Base-by-base conservation (phyloP, 2,888 invertebrate genomes). In the Ptychoptera albimana region DNA sequence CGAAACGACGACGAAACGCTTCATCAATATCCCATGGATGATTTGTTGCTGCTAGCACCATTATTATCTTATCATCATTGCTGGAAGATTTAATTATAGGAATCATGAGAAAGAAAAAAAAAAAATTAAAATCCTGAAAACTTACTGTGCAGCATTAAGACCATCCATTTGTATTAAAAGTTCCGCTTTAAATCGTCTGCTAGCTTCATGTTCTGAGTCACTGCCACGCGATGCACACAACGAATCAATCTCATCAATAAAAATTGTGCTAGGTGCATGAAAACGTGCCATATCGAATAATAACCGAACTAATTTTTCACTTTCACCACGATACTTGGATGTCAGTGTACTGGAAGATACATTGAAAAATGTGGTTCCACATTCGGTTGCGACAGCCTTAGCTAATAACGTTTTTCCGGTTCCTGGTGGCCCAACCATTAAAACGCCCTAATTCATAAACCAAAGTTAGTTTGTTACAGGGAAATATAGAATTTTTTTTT, bases 1-100 rank as follows among this genome's bases (percentile, higher is more conserved):
- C 89, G 50, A 91, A 78, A 41, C 91, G 71, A 53, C 91, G 70
- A 30, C 87, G 69, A 53, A 91, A 77, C 0, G 89, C 89, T 56
- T 89, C 88, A 57, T 87, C 88, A 51, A 91, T 79, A 57, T 88
- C 87, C 89, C 89, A 89, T 0, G 91, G 89, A 58, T 87, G 86
- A 64, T 91, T 91, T 1, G 89, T 91, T 7, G 91, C 89, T 0
- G 88, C 89, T 51, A 91, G 61, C 12, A 91, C 88, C 82, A 89
- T 86, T 16, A 91, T 81, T 15, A 80, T 69, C 56, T 79, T 79
- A 44, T 75, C 74, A 48, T 70, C 72, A 53, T 70, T 65, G 50
- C 69, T 70, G 55, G 29, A 37, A 15, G 3, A 40, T 11, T 16
- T 39, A 8, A n/a, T 37, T 4, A 15, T n/a, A 2, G 8, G 37